Base-by-base conservation (phyloP, 2,113 vertebrate species). In the Chloroceryle aenea region DNA sequence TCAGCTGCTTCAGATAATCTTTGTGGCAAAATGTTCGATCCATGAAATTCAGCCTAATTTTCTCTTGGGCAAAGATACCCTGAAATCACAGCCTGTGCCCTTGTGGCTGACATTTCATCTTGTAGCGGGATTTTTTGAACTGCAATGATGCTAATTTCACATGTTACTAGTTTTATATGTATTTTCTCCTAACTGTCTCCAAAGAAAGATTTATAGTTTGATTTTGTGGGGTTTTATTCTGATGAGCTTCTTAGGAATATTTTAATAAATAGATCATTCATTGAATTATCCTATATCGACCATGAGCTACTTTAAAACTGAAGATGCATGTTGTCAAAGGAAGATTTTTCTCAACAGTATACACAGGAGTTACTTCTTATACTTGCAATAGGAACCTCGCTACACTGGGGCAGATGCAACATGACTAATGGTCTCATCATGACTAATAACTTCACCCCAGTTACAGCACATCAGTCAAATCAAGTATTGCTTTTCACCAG, bases 401-500 rank as follows among this genome's bases (percentile, higher is more conserved):
- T 30, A 8, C 45, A 3, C 72, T 13, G 38, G 69, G 48, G 86
- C 93, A 97, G 86, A 94, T 85, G 84, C 69, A 87, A 82, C n/a
- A 89, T 96, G 95, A 97, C 79, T 94, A 89, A 96, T 87, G 4
- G 61, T 68, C 64, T 90, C 86, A 16, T 21, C 91, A 43, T 96
- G 95, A 96, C 89, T 96, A 93, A 94, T 87, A 79, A 89, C 69
- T 91, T 95, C 90, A 94, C 71, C 89, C 84, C 90, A 74, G 92
- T 72, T 95, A 73, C 83, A 94, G 92, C 68, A 64, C 95, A 96
- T 97, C 90, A 95, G 89, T 96, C 96, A 96, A 89, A 84, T n/a
- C 92, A 85, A 92, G 81, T 61, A 79, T 77, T 92, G 89, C 89
- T 73, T 91, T 93, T 85, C 74, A 69, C 92, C 96, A 97, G 96